These are phyloP conservation scores for Choloepus hoffmanni DNA, from an alignment of 2,113 vertebrate genomes.

Conservation along the genomic window DNA sequence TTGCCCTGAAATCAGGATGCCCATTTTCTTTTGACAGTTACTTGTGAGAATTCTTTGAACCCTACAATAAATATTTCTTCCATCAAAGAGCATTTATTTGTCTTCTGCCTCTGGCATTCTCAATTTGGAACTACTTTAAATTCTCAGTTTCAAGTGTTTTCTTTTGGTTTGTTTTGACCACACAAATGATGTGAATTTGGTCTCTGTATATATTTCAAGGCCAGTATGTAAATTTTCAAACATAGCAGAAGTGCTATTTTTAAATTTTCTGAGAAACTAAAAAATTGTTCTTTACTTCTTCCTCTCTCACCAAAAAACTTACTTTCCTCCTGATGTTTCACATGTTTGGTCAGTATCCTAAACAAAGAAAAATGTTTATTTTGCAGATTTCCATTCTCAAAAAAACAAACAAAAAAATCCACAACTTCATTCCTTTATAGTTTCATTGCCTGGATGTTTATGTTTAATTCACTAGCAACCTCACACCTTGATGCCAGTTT, in stretches of 20 bases:
- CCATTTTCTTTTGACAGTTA: neutral
- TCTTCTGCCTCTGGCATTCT: neutral
- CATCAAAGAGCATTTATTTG: neutral
- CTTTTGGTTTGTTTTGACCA: neutral
- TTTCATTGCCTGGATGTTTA: neutral
- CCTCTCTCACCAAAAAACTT: neutral
- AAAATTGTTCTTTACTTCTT: neutral
- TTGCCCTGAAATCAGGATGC: too few species aligned
- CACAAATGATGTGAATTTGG: neutral
- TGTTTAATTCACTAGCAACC: neutral
- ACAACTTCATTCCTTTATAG: neutral
- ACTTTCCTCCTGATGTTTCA: neutral
- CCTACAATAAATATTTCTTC: neutral
- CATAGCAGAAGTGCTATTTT: neutral
- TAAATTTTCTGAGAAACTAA: constrained; percentile 29
- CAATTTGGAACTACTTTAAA: neutral
- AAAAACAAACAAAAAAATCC: neutral
- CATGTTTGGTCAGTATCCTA: neutral
- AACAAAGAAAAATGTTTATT: neutral
- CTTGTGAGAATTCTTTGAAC: constrained; percentile 22
- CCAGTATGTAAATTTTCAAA: neutral
- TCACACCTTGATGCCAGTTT: neutral
- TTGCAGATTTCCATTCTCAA: neutral
- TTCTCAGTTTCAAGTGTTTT: neutral
- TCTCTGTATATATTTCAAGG: neutral